Evolutionary conservation across 2,888 invertebrate genomes (phyloP).

Genomic region (Hydroisotoma schaefferi): DNA sequence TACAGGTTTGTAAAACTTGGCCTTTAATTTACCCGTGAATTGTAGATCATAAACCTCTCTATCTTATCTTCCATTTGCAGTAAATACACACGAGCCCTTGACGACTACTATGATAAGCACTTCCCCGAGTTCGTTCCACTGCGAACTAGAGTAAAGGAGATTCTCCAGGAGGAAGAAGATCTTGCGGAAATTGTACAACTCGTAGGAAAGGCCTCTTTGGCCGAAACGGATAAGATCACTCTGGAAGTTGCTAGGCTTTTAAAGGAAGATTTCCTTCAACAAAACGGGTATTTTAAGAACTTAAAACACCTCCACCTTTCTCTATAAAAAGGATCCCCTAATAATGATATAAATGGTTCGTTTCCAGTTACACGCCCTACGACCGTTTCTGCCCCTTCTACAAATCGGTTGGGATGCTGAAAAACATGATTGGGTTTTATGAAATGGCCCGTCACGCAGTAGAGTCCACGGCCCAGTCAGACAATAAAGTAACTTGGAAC

Average conservation of each 20-base stretch:
- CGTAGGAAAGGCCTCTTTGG: constrained; percentile 97
- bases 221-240: constrained; percentile 98
- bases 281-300: constrained; percentile 72
- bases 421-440: constrained; percentile 97
- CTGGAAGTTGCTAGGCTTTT: constrained; percentile 96
- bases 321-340: not conserved
- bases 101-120: constrained; percentile 99
- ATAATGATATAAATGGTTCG: constrained; percentile 2
- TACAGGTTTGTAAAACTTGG: constrained; percentile 59
- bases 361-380: constrained; percentile 69
- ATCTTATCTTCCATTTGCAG: constrained; percentile 57
- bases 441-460: constrained; percentile 98
- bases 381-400: constrained; percentile 99
- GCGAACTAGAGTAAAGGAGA: constrained; percentile 88
- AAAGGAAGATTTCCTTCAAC: constrained; percentile 99
- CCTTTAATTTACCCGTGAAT: not conserved
- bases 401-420: constrained; percentile 98
- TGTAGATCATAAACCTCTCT: constrained; percentile 4
- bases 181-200: constrained; percentile 99
- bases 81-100: constrained; percentile 97
- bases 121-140: constrained; percentile 95
- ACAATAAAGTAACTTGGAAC: constrained; percentile 98
- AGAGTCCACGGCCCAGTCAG: constrained; percentile 96
- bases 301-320: not conserved
- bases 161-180: constrained; percentile 98